These are phyloP conservation scores for Hirundo rustica DNA, from an alignment of 2,797 vertebrate genomes.

Conservation along the genomic window DNA sequence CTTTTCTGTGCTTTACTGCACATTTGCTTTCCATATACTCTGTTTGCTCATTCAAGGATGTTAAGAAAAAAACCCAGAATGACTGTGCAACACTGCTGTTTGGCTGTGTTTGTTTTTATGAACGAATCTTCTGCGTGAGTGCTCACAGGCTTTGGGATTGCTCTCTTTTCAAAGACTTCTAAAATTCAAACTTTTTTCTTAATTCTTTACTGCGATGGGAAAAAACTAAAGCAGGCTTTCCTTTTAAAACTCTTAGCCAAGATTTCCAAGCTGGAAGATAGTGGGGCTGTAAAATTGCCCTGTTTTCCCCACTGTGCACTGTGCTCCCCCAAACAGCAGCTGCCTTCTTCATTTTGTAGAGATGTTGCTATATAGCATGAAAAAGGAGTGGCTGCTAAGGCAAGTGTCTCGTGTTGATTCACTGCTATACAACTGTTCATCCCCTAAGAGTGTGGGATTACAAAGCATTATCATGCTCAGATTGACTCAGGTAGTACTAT, in stretches of 20 bases:
- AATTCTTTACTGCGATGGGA: background rate
- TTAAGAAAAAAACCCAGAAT: background rate
- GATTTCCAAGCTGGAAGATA: background rate
- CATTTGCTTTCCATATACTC: background rate
- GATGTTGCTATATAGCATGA: background rate
- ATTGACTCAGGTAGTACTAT: constrained; percentile 65
- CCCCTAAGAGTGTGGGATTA: constrained; percentile 59
- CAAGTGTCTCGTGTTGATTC: constrained; percentile 49
- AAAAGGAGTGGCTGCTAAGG: background rate
- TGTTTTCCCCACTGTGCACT: background rate
- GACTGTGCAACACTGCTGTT: background rate
- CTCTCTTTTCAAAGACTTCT: background rate
- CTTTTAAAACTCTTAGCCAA: background rate
- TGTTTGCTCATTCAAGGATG: background rate
- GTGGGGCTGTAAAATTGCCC: background rate
- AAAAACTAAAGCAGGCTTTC: background rate
- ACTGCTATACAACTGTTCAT: constrained; percentile 52
- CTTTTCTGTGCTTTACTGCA: background rate
- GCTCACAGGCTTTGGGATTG: background rate
- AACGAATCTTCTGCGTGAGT: background rate
- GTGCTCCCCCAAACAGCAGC: background rate
- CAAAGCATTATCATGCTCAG: constrained; percentile 68
- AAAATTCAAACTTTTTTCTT: background rate
- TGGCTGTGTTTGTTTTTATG: background rate
- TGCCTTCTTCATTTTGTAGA: background rate